Evolutionary conservation across 2,113 vertebrate species (phyloP), one percentile per base, ranked within the genome.

Genomic region (Cochlearius cochlearius): DNA sequence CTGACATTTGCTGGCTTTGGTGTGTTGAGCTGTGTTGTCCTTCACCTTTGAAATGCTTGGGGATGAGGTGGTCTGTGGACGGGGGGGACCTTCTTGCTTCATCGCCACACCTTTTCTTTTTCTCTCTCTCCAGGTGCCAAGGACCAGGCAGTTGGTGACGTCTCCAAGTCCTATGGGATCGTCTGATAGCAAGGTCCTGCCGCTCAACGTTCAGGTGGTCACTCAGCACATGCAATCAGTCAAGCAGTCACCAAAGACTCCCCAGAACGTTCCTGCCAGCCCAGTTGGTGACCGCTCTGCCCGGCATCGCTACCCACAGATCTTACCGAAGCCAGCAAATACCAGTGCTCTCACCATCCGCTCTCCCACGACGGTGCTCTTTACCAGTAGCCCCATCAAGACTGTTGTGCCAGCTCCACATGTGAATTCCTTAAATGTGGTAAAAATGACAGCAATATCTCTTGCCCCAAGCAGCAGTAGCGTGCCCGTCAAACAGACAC

Each of bases 361-460:
- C 87, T 99, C 99, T 22, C 99, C 99, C 39, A 99, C 99, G 0
- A 98, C 99, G 43, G 99, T 99, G 96, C 99, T 99, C 53, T 99
- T 99, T 53, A 98, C 99, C 45, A 99, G 99, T 97, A 99, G 99
- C 92, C 99, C 99, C 72, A 99, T 99, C 88, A 99, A 99, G 97
- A 99, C 99, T 9, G 98, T 99, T 90, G 98, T 99, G 88, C 99
- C 99, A 21, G 98, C 99, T 20, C 98, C 99, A 72, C 99, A 99
- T 7, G 97, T 99, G 95, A 99, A 98, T 94, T 99, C 99, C 13
- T 98, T 99, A 95, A 99, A 99, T 75, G 98, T 99, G 96, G 99
- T 99, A 59, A 99, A 99, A 97, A 99, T 99, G 99, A 98, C 99
- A 64, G 96, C 99, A 95, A 99, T 99, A 98, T 99, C 99, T 22